A percentile compares a stretch with the other conserved stretches of the same genome.
Conservation (phyloP, 2,888 invertebrate species). For the Sminthurides aquaticus region DNA sequence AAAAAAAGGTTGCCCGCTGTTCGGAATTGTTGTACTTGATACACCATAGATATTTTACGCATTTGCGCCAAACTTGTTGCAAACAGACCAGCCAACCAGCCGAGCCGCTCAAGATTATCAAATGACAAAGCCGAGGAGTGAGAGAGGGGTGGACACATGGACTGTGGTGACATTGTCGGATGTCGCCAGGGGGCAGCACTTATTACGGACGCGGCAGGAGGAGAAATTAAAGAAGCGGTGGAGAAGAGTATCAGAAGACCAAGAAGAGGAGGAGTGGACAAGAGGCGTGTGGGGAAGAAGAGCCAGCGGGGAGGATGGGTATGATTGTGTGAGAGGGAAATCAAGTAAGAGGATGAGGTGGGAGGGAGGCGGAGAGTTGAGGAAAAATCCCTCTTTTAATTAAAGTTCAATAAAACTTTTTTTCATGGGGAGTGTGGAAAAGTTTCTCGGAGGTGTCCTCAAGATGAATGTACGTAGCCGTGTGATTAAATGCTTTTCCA, state of each 20-base stretch:
- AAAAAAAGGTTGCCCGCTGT: too few relatives aligned
- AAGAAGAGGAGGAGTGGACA: not conserved
- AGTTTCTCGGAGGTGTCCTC: slow-evolving; percentile 3
- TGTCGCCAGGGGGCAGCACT: too few relatives aligned
- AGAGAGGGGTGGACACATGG: too few relatives aligned
- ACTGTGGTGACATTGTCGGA: too few relatives aligned
- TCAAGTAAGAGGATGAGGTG: not conserved
- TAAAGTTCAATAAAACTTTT: slow-evolving; percentile 23
- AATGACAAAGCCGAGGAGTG: too few relatives aligned
- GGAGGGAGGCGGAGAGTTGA: slow-evolving; percentile 13
- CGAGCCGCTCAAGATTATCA: too few relatives aligned
- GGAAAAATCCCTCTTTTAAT: slow-evolving; percentile 19
- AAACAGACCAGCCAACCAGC: too few relatives aligned
- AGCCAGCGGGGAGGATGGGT: not conserved
- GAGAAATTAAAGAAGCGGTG: not conserved
- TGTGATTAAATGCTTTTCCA: not conserved
- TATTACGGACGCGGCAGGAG: too few relatives aligned
- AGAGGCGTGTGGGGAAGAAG: not conserved
- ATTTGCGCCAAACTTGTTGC: too few relatives aligned
- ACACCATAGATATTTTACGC: too few relatives aligned
- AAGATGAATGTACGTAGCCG: not conserved
- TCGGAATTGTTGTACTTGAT: too few relatives aligned
- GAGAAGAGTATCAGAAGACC: not conserved
- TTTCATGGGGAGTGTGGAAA: slow-evolving; percentile 3
- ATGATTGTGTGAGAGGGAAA: not conserved